Conservation (phyloP, 2,113 vertebrate genomes). For the Cygnus buccinator region DNA sequence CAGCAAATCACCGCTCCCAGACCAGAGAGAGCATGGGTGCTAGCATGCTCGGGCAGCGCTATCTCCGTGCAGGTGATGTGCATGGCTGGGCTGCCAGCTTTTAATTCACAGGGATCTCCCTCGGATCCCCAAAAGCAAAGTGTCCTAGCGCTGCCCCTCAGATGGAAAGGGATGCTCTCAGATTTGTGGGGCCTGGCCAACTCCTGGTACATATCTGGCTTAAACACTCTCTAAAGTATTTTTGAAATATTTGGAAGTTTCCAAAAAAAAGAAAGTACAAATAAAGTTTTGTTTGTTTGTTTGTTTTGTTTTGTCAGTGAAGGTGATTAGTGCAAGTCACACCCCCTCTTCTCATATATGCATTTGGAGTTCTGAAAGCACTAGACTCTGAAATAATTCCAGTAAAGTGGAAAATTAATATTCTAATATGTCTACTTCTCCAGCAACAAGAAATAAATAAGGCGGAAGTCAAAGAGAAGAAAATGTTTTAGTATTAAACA, state of each 20-base stretch:
- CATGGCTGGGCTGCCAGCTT: neutral
- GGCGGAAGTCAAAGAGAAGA: slow-evolving; percentile 69
- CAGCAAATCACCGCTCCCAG: neutral
- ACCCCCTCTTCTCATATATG: slow-evolving; percentile 72
- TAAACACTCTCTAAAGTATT: neutral
- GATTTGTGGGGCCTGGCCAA: neutral
- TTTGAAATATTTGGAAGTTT: neutral
- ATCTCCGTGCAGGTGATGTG: neutral
- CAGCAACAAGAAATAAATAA: slow-evolving; percentile 74
- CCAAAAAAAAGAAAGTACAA: slow-evolving; percentile 18
- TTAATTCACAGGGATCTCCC: neutral
- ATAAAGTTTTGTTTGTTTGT: slow-evolving; percentile 24
- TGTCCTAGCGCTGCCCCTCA: neutral
- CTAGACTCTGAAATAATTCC: slow-evolving; percentile 82
- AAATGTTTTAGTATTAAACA: slow-evolving; percentile 63
- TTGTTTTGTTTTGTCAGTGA: neutral
- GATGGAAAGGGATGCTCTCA: neutral
- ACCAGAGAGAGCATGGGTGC: neutral
- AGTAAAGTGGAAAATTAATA: slow-evolving; percentile 89
- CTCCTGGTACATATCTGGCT: fast-evolving
- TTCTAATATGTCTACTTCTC: slow-evolving; percentile 81
- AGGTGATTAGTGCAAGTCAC: slow-evolving; percentile 70
- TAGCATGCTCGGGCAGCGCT: neutral
- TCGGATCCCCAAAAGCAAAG: neutral
- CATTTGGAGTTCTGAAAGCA: slow-evolving; percentile 66